phyloP scores from a whole-genome alignment of 2,797 vertebrate genomes.

The Nannoperca australis region DNA sequence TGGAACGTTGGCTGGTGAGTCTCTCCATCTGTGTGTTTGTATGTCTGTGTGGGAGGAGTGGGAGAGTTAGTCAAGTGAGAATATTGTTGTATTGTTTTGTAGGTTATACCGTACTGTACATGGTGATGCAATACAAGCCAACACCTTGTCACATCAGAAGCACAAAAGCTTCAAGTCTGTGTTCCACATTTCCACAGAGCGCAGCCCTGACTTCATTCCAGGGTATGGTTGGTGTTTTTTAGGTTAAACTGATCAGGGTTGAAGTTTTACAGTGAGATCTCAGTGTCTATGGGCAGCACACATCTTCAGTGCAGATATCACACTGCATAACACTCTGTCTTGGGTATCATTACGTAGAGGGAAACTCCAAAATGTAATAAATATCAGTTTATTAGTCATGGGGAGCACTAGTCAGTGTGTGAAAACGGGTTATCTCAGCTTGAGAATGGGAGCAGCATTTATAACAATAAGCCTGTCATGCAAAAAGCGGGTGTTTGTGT shows the following conservation, averaged over 20 bases:
- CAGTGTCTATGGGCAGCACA: not conserved
- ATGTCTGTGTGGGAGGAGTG: conserved; percentile 9
- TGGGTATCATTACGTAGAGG: not conserved
- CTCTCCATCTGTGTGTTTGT: conserved; percentile 19
- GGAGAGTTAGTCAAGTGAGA: not conserved
- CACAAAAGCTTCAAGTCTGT: not conserved
- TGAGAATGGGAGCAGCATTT: conserved; percentile 2
- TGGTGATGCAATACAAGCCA: not conserved
- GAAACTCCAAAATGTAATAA: not conserved
- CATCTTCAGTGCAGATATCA: not conserved
- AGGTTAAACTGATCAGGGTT: not conserved
- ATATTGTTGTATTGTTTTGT: not conserved
- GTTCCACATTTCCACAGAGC: not conserved
- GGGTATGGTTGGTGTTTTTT: not conserved
- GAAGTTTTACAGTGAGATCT: not conserved
- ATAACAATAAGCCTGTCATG: not conserved
- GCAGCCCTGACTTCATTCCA: not conserved
- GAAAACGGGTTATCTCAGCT: not conserved
- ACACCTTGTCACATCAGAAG: not conserved
- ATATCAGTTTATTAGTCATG: conserved; percentile 1
- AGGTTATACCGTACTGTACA: not conserved
- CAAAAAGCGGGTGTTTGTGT: not conserved
- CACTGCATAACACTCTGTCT: not conserved
- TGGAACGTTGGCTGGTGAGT: conserved; percentile 82
- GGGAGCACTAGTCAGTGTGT: not conserved